phyloP scores from a whole-genome alignment of 1,140 invertebrate species.

The Euwallacea similis region DNA sequence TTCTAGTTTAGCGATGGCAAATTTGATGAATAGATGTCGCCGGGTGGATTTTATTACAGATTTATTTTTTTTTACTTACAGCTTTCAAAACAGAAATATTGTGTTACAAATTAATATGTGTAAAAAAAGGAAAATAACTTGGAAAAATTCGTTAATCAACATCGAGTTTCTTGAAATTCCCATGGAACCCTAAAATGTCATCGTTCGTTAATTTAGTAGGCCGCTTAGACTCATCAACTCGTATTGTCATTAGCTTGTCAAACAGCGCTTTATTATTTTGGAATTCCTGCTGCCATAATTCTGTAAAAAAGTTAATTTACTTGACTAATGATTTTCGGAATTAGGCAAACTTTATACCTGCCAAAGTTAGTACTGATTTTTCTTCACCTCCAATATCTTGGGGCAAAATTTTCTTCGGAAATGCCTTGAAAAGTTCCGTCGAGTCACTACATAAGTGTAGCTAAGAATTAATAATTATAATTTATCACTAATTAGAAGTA shows the following conservation, averaged over 20 bases:
- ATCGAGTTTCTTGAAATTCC: slow-evolving; percentile 41
- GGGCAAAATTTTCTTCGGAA: slow-evolving; percentile 59
- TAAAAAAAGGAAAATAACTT: neutral
- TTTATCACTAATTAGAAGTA: too few relatives aligned
- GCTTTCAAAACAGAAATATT: neutral
- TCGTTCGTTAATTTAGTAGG: slow-evolving; percentile 40
- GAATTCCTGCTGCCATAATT: slow-evolving; percentile 25
- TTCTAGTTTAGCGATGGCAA: neutral
- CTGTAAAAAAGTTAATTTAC: slow-evolving; percentile 21
- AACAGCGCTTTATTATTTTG: slow-evolving; percentile 28
- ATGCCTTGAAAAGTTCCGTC: slow-evolving; percentile 52
- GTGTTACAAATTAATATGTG: neutral
- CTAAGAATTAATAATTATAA: slow-evolving; percentile 15
- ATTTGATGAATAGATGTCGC: neutral
- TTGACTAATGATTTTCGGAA: neutral
- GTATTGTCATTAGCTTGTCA: slow-evolving; percentile 30
- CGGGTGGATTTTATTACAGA: neutral
- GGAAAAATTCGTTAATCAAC: slow-evolving; percentile 33
- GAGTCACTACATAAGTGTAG: slow-evolving; percentile 5
- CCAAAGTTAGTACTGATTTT: slow-evolving; percentile 13
- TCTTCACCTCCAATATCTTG: slow-evolving; percentile 61
- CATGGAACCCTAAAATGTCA: slow-evolving; percentile 42
- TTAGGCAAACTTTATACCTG: slow-evolving; percentile 17
- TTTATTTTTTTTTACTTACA: neutral
- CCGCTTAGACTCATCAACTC: slow-evolving; percentile 37